Percentiles rank a stretch among this genome's conserved stretches.
Conservation (phyloP, 23 tunicate genomes). For the Phallusia fumigata region DNA sequence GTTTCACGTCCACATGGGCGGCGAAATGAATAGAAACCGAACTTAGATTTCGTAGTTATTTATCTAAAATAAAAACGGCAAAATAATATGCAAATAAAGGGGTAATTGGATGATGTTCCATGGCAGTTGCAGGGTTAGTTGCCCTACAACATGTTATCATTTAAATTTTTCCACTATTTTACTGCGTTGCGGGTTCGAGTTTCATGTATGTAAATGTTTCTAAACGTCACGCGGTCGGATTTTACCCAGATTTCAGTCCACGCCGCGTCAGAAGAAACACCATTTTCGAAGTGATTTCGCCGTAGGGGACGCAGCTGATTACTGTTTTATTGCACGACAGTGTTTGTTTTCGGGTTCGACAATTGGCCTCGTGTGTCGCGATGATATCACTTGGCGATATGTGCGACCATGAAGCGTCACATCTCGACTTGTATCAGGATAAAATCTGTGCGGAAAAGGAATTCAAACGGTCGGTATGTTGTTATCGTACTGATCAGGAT, state of each 20-base stretch:
- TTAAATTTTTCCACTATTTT: not conserved
- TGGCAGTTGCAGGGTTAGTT: not conserved
- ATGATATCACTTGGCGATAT: not conserved
- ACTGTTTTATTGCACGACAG: not conserved
- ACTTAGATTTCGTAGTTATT: too few species aligned
- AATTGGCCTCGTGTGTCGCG: not conserved
- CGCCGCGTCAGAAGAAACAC: not conserved
- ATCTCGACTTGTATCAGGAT: not conserved
- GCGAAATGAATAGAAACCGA: too few species aligned
- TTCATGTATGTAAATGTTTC: too few species aligned
- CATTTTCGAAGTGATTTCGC: slow-evolving; percentile 1
- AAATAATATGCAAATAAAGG: too few species aligned
- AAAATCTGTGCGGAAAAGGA: not conserved
- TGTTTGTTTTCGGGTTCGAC: not conserved
- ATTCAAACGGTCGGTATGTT: not conserved
- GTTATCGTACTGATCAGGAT: not conserved
- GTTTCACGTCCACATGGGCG: too few species aligned
- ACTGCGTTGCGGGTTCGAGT: too few species aligned
- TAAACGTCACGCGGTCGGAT: too few species aligned
- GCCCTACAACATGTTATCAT: not conserved
- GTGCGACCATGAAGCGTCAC: slow-evolving; percentile 6
- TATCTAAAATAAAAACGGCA: too few species aligned
- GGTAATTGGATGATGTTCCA: too few species aligned
- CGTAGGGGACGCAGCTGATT: not conserved
- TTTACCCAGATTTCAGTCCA: too few species aligned